Percentiles rank a stretch among this genome's conserved stretches.
Conservation (phyloP, 2,113 vertebrate genomes). For the Sinosuthora webbiana region DNA sequence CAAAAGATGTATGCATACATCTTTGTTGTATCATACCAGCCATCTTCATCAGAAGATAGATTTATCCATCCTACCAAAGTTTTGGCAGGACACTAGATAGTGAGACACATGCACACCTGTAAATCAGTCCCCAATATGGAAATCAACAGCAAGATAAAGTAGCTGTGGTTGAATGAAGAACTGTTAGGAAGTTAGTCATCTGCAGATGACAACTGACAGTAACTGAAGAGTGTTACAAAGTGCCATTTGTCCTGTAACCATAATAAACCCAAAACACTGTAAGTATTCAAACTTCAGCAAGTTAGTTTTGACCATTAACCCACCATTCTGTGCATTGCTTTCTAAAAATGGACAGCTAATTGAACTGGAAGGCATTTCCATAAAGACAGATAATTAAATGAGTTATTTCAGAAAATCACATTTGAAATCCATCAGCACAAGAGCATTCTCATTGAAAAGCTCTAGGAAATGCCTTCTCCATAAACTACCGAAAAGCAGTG, state of each 20-base stretch:
- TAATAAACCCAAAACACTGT: neutral
- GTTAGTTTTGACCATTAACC: neutral
- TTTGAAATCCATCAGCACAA: neutral
- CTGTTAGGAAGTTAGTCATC: neutral
- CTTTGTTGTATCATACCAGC: rapidly evolving
- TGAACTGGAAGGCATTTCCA: neutral
- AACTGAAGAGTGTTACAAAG: neutral
- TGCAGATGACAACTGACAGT: neutral
- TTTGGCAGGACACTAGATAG: neutral
- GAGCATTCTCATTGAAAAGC: neutral
- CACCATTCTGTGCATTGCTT: neutral
- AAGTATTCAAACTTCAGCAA: neutral
- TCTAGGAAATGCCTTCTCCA: neutral
- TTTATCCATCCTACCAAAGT: neutral
- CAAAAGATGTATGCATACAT: neutral
- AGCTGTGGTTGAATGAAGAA: neutral
- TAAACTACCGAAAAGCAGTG: neutral
- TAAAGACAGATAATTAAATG: neutral
- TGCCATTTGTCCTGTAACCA: neutral
- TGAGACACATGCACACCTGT: rapidly evolving
- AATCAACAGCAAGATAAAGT: neutral
- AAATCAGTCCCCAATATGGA: neutral
- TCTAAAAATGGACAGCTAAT: neutral
- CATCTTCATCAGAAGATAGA: neutral
- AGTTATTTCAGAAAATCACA: slow-evolving; percentile 4